phyloP scores from a whole-genome alignment of 2,113 vertebrate genomes.

The Datnioides undecimradiatus region DNA sequence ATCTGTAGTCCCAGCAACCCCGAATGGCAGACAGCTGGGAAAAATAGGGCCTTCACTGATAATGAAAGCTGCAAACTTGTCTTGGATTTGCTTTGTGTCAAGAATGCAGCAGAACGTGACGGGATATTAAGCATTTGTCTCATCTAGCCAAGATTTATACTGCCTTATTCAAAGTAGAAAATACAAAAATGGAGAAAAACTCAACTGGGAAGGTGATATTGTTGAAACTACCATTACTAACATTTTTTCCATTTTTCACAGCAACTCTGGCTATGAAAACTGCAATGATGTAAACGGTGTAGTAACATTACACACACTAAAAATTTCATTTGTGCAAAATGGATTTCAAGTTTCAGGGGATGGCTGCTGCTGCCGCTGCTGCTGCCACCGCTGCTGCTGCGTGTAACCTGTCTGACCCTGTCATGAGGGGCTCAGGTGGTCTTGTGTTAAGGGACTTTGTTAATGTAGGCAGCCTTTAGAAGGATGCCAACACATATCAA shows the following conservation, averaged over 20 bases:
- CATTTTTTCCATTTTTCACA: not conserved
- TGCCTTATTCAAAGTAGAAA: not conserved
- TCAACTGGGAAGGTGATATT: not conserved
- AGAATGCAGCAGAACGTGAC: constrained; percentile 1
- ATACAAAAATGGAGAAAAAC: not conserved
- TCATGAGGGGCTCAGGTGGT: constrained; percentile 56
- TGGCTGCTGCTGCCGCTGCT: not conserved
- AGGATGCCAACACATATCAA: constrained; percentile 26
- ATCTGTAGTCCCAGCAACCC: constrained; percentile 61
- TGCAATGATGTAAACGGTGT: not conserved
- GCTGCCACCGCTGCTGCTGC: constrained; percentile 26
- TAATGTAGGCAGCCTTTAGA: constrained; percentile 25
- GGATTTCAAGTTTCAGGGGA: constrained; percentile 21
- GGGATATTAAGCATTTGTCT: not conserved
- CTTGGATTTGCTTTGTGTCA: constrained; percentile 30
- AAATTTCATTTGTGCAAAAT: constrained; percentile 8
- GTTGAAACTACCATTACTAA: not conserved
- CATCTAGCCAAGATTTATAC: not conserved
- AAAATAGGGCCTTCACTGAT: constrained; percentile 36
- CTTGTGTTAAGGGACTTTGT: constrained; percentile 5
- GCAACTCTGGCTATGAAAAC: not conserved
- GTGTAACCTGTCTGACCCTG: constrained; percentile 31
- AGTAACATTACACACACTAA: not conserved
- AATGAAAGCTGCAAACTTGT: constrained; percentile 52
- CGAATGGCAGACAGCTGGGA: constrained; percentile 63